These are phyloP conservation scores for Lutjanus argentimaculatus DNA, from an alignment of 2,797 vertebrate genomes.

Conservation along the genomic window DNA sequence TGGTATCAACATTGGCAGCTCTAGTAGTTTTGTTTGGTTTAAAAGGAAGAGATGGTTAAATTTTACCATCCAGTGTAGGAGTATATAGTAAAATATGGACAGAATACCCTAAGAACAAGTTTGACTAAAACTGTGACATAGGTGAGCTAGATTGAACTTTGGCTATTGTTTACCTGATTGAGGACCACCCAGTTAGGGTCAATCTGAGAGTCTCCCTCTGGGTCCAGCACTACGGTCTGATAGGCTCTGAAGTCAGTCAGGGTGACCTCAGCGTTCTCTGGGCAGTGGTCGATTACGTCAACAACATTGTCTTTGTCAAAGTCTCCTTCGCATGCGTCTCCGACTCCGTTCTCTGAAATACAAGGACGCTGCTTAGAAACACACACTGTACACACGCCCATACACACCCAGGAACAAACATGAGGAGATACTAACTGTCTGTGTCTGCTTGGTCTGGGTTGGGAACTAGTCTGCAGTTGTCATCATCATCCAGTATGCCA, in stretches of 20 bases:
- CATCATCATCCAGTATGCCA: constrained; percentile 91
- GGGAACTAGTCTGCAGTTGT: constrained; percentile 95
- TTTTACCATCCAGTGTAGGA: neutral
- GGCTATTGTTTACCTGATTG: constrained; percentile 89
- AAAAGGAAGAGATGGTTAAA: neutral
- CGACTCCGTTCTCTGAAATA: constrained; percentile 90
- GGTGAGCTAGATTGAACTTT: neutral
- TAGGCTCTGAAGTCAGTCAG: constrained; percentile 98
- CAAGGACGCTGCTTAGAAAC: constrained; percentile 5
- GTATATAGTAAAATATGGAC: neutral
- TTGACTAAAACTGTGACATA: neutral
- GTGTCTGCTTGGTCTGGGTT: constrained; percentile 93
- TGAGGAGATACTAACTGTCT: constrained; percentile 86
- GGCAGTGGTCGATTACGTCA: constrained; percentile 95
- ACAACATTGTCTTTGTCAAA: constrained; percentile 95
- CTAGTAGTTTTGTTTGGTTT: too few species aligned
- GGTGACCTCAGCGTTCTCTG: constrained; percentile 97
- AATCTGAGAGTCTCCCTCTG: constrained; percentile 98
- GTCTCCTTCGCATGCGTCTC: constrained; percentile 94
- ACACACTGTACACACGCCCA: neutral
- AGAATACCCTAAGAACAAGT: neutral
- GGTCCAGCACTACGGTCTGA: constrained; percentile 98
- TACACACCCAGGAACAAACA: constrained; percentile 5
- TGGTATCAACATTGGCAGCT: too few species aligned
- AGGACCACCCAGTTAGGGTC: constrained; percentile 99